phyloP scores from a whole-genome alignment of 1,140 invertebrate species.

The Sarcophaga peregrina region DNA sequence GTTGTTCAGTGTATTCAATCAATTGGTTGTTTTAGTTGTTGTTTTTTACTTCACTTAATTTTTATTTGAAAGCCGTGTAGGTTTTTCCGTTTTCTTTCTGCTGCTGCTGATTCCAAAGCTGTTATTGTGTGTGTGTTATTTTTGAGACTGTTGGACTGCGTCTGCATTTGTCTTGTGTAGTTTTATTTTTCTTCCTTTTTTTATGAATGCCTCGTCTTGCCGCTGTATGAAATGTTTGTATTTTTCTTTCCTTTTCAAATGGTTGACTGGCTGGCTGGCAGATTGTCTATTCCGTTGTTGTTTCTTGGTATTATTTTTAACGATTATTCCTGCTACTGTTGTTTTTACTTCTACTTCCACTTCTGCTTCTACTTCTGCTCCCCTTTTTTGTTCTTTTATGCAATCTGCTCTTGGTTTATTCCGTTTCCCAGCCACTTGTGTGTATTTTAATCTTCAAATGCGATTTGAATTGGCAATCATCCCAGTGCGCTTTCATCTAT shows the following conservation, averaged over 20 bases:
- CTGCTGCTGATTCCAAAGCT: no score
- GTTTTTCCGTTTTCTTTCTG: not conserved
- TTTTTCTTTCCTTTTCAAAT: not conserved
- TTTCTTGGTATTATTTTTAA: no score
- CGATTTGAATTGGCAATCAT: slow-evolving; percentile 64
- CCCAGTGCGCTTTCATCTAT: slow-evolving; percentile 59
- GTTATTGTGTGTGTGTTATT: no score
- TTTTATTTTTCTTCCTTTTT: not conserved
- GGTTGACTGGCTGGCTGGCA: slow-evolving; percentile 3
- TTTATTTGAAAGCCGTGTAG: not conserved
- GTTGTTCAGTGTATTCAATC: not conserved
- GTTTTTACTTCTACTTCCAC: slow-evolving; percentile 15
- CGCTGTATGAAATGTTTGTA: not conserved
- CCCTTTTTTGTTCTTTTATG: slow-evolving; percentile 17
- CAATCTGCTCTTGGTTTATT: no score
- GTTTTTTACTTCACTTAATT: not conserved
- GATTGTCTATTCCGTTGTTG: no score
- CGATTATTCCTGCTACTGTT: not conserved
- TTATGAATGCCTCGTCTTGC: not conserved
- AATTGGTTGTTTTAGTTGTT: not conserved
- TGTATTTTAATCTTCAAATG: slow-evolving; percentile 57
- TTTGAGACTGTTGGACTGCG: no score
- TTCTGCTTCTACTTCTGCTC: slow-evolving; percentile 29
- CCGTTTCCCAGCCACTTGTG: slow-evolving; percentile 6
- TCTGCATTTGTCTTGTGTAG: slow-evolving; percentile 19